Conservation (phyloP, 2,888 invertebrate genomes). For the Machimus rusticus region DNA sequence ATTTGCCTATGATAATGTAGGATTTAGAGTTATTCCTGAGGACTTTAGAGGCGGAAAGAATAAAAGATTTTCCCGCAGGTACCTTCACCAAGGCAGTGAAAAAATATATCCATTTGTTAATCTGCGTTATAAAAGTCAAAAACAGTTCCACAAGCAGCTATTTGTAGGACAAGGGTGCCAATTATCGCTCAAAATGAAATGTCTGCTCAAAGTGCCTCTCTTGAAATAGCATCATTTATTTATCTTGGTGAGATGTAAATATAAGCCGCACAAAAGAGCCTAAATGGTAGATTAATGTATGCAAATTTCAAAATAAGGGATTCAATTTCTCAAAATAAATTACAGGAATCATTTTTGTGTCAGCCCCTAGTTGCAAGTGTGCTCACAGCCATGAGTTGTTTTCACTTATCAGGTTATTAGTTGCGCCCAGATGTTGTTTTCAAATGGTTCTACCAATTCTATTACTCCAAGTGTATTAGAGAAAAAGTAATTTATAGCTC, state of each 20-base stretch:
- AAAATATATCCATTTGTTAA: not conserved
- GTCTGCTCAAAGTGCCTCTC: not conserved
- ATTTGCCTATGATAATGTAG: slow-evolving; percentile 13
- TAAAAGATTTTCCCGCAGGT: not conserved
- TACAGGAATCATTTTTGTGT: slow-evolving; percentile 2
- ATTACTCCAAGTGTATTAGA: not conserved
- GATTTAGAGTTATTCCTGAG: not conserved
- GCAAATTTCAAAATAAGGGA: slow-evolving; percentile 10
- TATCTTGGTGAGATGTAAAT: not conserved
- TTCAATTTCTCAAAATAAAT: slow-evolving; percentile 16
- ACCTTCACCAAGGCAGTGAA: not conserved
- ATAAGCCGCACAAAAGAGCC: not conserved
- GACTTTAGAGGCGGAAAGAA: not conserved
- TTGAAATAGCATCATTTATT: not conserved
- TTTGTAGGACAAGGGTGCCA: not conserved
- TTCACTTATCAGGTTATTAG: slow-evolving; percentile 17
- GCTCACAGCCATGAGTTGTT: slow-evolving; percentile 1
- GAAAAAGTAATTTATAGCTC: not conserved
- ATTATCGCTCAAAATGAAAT: not conserved
- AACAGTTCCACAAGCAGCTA: not conserved
- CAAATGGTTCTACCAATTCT: not conserved
- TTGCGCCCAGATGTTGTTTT: slow-evolving; percentile 22
- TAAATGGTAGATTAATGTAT: slow-evolving; percentile 16
- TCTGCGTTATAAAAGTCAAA: not conserved
- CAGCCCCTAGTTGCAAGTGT: slow-evolving; percentile 20